phyloP scores from a whole-genome alignment of 1,140 invertebrate species.

The Drosophila quadrilineata region DNA sequence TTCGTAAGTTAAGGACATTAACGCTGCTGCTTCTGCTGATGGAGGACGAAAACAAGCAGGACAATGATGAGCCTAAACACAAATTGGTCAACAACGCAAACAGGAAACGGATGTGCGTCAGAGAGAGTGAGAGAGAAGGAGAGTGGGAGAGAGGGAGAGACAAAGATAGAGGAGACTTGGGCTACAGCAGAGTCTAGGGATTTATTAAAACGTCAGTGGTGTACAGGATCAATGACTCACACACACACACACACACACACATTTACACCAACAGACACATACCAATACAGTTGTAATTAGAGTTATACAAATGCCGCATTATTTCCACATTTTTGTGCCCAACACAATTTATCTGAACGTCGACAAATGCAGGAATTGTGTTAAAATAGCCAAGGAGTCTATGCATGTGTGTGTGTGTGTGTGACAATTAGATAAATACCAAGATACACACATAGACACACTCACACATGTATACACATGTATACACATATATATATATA shows the following conservation, averaged over 20 bases:
- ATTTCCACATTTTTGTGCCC: conserved; percentile 60
- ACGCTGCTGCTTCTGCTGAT: conserved; percentile 23
- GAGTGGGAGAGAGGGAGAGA: too few relatives aligned
- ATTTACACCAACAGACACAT: neutral
- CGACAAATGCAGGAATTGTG: conserved; percentile 53
- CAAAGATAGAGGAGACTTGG: too few relatives aligned
- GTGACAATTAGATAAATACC: conserved; percentile 76
- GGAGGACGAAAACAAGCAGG: neutral
- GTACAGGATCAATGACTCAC: conserved; percentile 50
- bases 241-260: conserved; percentile 6
- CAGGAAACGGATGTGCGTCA: conserved; percentile 70
- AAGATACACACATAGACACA: conserved; percentile 66
- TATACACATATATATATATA: too few relatives aligned
- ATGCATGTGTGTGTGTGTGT: conserved; percentile 24
- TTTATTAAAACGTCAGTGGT: conserved; percentile 64
- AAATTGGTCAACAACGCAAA: conserved; percentile 40
- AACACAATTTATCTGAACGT: conserved; percentile 56
- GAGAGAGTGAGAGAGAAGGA: too few relatives aligned
- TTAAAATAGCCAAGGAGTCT: conserved; percentile 36
- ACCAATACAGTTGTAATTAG: conserved; percentile 46
- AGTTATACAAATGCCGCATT: conserved; percentile 62
- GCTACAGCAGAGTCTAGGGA: conserved; percentile 47
- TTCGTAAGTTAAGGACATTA: conserved; percentile 67
- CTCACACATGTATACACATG: neutral
- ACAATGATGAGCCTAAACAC: conserved; percentile 33